Conservation (phyloP, 2,888 invertebrate species). For the Poecilus cupreus region DNA sequence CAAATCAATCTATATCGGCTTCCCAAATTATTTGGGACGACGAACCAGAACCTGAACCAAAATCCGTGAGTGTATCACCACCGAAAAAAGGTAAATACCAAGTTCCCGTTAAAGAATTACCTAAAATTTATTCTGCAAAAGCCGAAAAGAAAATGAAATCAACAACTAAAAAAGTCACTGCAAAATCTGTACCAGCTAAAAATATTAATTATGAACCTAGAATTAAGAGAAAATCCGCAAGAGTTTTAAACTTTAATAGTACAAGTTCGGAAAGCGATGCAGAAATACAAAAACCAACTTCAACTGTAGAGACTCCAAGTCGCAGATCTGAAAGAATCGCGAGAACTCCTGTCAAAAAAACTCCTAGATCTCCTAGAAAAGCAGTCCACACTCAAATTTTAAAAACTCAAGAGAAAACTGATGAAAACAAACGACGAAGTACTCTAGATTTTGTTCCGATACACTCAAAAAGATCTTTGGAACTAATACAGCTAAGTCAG, state of each 20-base stretch:
- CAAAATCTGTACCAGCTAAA: slow-evolving; percentile 5
- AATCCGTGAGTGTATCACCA: background rate
- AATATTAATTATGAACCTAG: background rate
- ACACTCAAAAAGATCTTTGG: slow-evolving; percentile 31
- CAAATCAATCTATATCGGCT: slow-evolving; percentile 9
- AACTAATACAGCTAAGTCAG: slow-evolving; percentile 17
- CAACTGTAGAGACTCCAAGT: background rate
- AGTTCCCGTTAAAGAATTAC: slow-evolving; percentile 4
- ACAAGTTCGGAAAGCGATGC: background rate
- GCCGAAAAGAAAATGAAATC: slow-evolving; percentile 15
- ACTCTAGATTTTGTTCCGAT: slow-evolving; percentile 68
- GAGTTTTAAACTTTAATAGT: background rate
- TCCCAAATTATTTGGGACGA: slow-evolving; percentile 24
- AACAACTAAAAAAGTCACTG: background rate
- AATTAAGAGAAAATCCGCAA: slow-evolving; percentile 34
- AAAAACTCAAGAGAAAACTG: background rate
- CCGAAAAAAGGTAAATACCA: slow-evolving; percentile 37
- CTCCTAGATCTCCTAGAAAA: background rate
- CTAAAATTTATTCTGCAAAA: slow-evolving; percentile 25
- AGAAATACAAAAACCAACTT: background rate
- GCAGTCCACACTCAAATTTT: no score
- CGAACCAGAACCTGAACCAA: background rate
- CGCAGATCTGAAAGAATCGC: background rate
- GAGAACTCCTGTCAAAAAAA: slow-evolving; percentile 4
- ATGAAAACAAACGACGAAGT: slow-evolving; percentile 66